Evolutionary conservation across 1,140 invertebrate species (phyloP), one percentile per base, ranked within the genome.

Genomic region (Bombus balteatus): DNA sequence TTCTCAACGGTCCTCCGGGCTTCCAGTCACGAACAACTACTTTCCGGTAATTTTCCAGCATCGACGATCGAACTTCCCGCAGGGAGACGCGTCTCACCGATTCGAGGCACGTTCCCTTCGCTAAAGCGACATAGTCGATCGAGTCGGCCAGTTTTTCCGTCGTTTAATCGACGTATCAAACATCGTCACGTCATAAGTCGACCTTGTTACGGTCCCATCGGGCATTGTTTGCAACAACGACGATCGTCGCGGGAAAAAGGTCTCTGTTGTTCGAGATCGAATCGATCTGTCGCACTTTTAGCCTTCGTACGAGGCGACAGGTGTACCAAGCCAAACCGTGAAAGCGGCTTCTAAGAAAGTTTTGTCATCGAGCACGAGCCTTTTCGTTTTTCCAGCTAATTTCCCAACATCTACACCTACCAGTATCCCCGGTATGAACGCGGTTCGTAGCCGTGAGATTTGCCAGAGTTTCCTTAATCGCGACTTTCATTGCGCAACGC

Each of bases 301-400:
- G 41, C 32, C 47, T 53, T 37, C 43, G 32, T 15, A 8, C 13
- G 18, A 22, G 8, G 12, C n/a, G 70, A 43, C 83, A 85, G 83
- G 83, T 85, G 83, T 81, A 41, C 70, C 18, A 41, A 39, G 75
- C 9, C 1, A 66, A 47, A 22, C 41, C 62, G 81, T 28, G 81
- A 83, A 83, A 80, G 68, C 83, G 34, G 79, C 43, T 88, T 88
- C 87, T 53, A 79, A 59, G 87, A 87, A 87, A 79, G 87, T 87
- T 88, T 87, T 83, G 85, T 83, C 85, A 88, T 87, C 86, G 82
- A 25, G 72, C 68, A n/a, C 85, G 84, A 86, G 59, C 65, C 76
- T 86, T 78, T 80, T 83, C 84, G 84, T 86, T 87, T 88, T 83
- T 86, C 85, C 85, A 78, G 10, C 34, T 47, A 78, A 88, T 88